Evolutionary conservation across 2,888 invertebrate species (phyloP).

Genomic region (Parascotia fuliginaria): DNA sequence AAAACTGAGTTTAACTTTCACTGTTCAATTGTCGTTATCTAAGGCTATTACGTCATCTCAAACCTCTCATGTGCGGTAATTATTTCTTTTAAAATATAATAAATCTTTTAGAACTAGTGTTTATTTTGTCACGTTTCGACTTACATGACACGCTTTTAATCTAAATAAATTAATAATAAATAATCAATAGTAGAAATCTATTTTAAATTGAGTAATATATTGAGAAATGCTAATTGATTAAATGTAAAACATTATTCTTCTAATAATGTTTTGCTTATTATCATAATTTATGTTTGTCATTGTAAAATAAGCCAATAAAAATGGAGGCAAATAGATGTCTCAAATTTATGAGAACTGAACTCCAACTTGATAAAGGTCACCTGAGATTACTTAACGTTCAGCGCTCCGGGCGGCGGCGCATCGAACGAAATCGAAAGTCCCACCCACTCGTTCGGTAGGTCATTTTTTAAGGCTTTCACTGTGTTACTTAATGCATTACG

Average conservation of each 20-base stretch:
- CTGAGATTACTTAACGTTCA: slow-evolving; percentile 52
- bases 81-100: slow-evolving; percentile 37
- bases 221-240: too few species aligned
- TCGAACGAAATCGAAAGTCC: slow-evolving; percentile 72
- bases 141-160: too few species aligned
- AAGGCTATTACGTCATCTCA: slow-evolving; percentile 62
- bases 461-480: slow-evolving; percentile 53
- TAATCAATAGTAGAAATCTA: too few species aligned
- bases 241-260: too few species aligned
- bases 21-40: slow-evolving; percentile 61
- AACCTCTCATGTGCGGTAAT: slow-evolving; percentile 42
- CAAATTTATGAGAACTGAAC: slow-evolving; percentile 34
- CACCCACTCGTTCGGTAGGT: slow-evolving; percentile 62
- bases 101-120: slow-evolving; percentile 25
- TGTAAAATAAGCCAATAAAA: slow-evolving; percentile 8
- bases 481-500: slow-evolving; percentile 67
- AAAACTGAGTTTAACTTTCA: slow-evolving; percentile 57
- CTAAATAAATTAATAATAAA: too few species aligned
- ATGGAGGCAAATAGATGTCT: slow-evolving; percentile 35
- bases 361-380: slow-evolving; percentile 61
- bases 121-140: background rate
- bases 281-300: background rate
- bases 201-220: too few species aligned
- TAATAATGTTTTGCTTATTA: too few species aligned
- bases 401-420: slow-evolving; percentile 41